Conservation (phyloP, 2,888 invertebrate species). For the Xiphydria camelus region DNA sequence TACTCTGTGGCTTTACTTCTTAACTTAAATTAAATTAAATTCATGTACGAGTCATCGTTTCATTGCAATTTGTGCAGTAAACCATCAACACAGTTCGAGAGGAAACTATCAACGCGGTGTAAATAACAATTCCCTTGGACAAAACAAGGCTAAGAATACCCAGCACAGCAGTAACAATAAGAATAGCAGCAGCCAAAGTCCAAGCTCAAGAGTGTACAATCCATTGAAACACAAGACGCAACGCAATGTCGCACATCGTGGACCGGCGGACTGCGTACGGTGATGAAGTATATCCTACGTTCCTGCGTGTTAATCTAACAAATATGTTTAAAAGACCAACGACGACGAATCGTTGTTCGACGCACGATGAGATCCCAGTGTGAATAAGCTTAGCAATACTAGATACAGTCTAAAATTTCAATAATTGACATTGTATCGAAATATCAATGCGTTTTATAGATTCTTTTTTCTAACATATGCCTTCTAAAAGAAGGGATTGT, state of each 20-base stretch:
- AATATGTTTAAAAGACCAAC: constrained; percentile 16
- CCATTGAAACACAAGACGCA: constrained; percentile 52
- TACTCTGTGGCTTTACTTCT: too few species aligned
- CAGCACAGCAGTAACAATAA: constrained; percentile 29
- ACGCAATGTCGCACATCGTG: constrained; percentile 43
- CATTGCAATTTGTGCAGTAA: constrained; percentile 17
- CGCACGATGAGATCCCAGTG: constrained; percentile 4
- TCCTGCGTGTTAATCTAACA: constrained; percentile 18
- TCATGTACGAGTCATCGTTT: too few species aligned
- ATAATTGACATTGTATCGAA: background rate
- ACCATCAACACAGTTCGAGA: constrained; percentile 47
- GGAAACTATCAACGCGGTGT: constrained; percentile 46
- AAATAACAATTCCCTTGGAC: constrained; percentile 44
- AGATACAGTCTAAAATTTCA: constrained; percentile 5
- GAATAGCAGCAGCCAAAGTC: constrained; percentile 43
- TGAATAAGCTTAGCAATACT: constrained; percentile 15
- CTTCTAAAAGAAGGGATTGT: constrained; percentile 25
- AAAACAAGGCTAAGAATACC: constrained; percentile 30
- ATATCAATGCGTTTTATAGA: constrained; percentile 12
- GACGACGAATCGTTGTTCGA: constrained; percentile 5
- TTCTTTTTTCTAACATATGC: constrained; percentile 1
- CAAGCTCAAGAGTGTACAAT: constrained; percentile 40
- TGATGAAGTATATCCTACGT: constrained; percentile 45
- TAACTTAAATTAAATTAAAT: too few species aligned
- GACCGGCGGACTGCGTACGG: constrained; percentile 53